Evolutionary conservation across 23 tunicate genomes (phyloP).

Genomic region (Trididemnum nubilum): DNA sequence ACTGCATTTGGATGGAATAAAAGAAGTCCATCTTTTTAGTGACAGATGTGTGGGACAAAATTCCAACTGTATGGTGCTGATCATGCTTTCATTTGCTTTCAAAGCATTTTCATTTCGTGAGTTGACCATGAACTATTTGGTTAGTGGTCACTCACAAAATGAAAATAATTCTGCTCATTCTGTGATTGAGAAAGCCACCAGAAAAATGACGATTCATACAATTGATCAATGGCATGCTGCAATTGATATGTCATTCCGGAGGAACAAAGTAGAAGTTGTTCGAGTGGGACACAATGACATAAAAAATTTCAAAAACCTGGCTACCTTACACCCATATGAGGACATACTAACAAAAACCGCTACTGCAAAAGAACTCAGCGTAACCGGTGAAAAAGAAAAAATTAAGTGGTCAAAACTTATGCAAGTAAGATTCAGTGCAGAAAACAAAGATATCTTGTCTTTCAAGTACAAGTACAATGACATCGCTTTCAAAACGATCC

Average conservation of each 20-base stretch:
- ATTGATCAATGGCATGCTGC: conserved; percentile 16
- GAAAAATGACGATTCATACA: background rate
- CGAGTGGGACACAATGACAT: background rate
- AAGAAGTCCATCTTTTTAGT: background rate
- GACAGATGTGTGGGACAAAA: background rate
- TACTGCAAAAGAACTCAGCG: background rate
- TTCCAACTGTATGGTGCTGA: background rate
- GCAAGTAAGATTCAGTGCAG: background rate
- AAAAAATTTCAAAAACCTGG: background rate
- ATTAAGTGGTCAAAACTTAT: background rate
- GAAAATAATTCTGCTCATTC: conserved; percentile 1
- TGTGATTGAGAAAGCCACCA: conserved; percentile 3
- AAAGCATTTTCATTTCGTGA: background rate
- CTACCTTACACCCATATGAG: background rate
- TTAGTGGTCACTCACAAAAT: conserved; percentile 8
- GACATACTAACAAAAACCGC: background rate
- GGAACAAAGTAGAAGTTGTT: background rate
- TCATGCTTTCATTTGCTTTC: conserved; percentile 2
- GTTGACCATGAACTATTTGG: conserved; percentile 6
- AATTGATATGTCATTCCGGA: conserved; percentile 5
- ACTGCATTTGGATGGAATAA: no score
- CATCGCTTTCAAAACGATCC: background rate
- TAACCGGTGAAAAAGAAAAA: background rate
- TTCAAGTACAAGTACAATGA: background rate
- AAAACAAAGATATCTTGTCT: background rate